These are phyloP conservation scores for Phylloscopus trochiloides DNA, from an alignment of 2,113 vertebrate species.

Conservation along the genomic window DNA sequence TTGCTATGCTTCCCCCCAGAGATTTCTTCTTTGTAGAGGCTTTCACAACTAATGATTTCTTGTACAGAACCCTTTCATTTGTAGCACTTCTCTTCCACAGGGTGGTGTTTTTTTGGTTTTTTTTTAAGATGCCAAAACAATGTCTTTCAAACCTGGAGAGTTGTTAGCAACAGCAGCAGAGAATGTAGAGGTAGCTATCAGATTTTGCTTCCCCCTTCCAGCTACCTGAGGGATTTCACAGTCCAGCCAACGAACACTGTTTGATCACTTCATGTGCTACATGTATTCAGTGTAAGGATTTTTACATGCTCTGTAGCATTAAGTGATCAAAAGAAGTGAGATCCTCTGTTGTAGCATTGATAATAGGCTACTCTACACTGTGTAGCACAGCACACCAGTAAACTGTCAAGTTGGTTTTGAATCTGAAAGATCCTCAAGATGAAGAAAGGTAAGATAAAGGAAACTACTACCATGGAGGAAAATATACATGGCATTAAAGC, in stretches of 20 bases:
- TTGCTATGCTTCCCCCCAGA: background rate
- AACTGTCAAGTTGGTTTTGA: slow-evolving; percentile 28
- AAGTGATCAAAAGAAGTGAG: slow-evolving; percentile 51
- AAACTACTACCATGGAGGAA: background rate
- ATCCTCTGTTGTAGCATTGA: background rate
- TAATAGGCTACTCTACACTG: background rate
- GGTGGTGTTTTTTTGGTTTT: background rate
- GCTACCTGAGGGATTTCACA: background rate
- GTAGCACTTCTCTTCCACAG: background rate
- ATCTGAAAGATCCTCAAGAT: background rate
- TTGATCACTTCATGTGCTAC: slow-evolving; percentile 48
- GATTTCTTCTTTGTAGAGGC: background rate
- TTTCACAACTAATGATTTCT: background rate
- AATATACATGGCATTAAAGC: background rate
- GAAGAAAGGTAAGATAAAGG: background rate
- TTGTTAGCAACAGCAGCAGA: background rate
- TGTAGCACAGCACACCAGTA: background rate
- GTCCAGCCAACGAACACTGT: background rate
- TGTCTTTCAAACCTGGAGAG: background rate
- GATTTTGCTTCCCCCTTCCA: background rate
- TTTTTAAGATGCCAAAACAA: background rate
- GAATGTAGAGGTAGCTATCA: background rate
- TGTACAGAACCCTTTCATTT: background rate
- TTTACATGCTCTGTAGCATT: background rate
- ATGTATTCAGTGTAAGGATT: background rate